Base-by-base conservation (phyloP, 2,113 vertebrate species). In the Lagopus muta region DNA sequence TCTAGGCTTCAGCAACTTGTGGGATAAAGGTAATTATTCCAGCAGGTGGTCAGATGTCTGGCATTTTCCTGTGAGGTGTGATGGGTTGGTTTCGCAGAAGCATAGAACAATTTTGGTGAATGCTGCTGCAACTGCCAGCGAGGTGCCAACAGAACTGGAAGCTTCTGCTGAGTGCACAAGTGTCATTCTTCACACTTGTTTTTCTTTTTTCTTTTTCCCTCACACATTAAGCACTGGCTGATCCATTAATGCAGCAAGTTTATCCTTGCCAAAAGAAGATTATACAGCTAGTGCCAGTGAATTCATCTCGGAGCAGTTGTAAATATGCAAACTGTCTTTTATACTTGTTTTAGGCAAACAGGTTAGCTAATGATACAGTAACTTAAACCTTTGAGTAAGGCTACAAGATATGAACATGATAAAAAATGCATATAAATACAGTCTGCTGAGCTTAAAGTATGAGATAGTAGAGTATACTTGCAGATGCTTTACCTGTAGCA, bases 231-330 rank as follows among this genome's bases (percentile, higher is more conserved):
- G 71, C 27, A 17, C 67, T 92, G 43, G 17, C 52, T 92, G 74
- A 94, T 93, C 89, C 12, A 5, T 85, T 91, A 92, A 79, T 76
- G 27, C 81, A 79, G 43, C 61, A 87, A 69, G 38, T 79, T 24
- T 62, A 1, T 92, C 89, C 61, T 69, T 92, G 27, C 64, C 48
- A 52, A 76, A 94, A 87, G 74, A 61, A 40, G 74, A 82, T 94
- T 61, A 72, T 36, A 65, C 6, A 58, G 4, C 42, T 88, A 4
- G 54, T 52, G 62, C 70, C 74, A 76, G 22, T 1, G 2, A 82
- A 57, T 67, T 87, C 22, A 10, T 82, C 58, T 75, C 0, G 1
- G 0, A 1, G 66, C 65, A 34, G 13, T 2, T 70, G 25, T 34
- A 69, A 81, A 88, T 55, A 43, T 4, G 13, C 80, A 90, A 89